Evolutionary conservation across 2,797 vertebrate species (phyloP).

Genomic region (Galaxias olidus): DNA sequence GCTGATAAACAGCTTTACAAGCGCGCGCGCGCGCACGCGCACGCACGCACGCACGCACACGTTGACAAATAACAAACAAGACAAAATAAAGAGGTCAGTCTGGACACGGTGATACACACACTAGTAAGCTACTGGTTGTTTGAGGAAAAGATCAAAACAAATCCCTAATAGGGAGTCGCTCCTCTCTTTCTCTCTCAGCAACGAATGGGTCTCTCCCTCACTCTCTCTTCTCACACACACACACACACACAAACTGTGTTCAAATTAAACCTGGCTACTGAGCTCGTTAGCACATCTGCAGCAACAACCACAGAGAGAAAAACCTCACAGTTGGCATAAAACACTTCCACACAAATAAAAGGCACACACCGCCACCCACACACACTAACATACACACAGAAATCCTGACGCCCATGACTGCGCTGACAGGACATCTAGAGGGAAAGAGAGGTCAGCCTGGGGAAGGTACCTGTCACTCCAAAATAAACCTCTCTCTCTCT

Average conservation of each 20-base stretch:
- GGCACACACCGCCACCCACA: conserved; percentile 7
- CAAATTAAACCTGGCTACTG: conserved; percentile 1
- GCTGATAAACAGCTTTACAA: conserved; percentile 1
- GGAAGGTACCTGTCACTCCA: neutral
- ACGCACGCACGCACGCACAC: conserved; percentile 3
- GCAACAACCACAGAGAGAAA: neutral
- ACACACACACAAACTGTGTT: neutral
- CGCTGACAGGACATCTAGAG: neutral
- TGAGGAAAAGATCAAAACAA: neutral
- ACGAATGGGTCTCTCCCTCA: no score
- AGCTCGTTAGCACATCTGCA: conserved; percentile 4
- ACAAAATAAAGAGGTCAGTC: neutral
- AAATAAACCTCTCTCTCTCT: neutral
- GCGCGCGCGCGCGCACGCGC: neutral
- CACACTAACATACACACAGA: conserved; percentile 5
- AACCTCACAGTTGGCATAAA: neutral
- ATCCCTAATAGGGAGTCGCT: neutral
- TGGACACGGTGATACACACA: no score
- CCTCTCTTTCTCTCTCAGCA: no score
- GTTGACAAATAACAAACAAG: neutral
- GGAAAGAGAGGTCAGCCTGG: no score
- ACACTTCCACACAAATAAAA: neutral
- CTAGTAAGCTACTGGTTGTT: neutral
- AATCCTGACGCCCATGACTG: neutral
- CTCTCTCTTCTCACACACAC: no score